phyloP scores from a whole-genome alignment of 2,888 invertebrate species.

The Dasysyrphus albostriatus region DNA sequence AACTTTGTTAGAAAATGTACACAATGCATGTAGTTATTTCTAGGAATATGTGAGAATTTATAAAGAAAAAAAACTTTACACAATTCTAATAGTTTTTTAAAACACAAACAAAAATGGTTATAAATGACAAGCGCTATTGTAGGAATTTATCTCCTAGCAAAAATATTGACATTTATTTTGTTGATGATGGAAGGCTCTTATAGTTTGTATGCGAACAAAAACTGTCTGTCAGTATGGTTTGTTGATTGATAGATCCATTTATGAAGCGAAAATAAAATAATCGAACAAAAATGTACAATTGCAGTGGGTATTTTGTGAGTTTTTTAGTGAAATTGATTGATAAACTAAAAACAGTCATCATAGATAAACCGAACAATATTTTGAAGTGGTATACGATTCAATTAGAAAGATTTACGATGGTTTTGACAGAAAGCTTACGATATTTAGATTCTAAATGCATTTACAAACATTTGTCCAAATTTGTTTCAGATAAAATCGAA shows the following conservation, averaged over 20 bases:
- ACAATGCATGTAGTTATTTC: no score
- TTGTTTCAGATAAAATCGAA: no score
- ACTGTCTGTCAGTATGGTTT: background rate
- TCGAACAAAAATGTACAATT: background rate
- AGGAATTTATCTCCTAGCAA: background rate
- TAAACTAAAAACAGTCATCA: background rate
- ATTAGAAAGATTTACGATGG: background rate
- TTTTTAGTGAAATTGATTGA: conserved; percentile 6
- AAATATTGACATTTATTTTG: conserved; percentile 10
- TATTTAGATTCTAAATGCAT: no score
- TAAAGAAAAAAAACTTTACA: background rate
- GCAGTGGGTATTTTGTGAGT: background rate
- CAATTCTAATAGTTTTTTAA: background rate
- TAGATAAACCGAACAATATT: background rate
- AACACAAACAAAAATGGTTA: background rate
- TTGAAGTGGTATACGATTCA: background rate
- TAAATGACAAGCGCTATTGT: background rate
- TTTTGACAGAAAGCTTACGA: no score
- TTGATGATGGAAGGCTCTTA: background rate
- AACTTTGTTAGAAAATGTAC: background rate
- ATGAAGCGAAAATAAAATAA: background rate
- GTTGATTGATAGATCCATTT: background rate
- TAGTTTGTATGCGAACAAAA: background rate
- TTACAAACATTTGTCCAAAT: no score
- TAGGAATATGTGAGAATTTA: no score